Conservation (phyloP, 2,113 vertebrate genomes). For the Istiophorus platypterus region DNA sequence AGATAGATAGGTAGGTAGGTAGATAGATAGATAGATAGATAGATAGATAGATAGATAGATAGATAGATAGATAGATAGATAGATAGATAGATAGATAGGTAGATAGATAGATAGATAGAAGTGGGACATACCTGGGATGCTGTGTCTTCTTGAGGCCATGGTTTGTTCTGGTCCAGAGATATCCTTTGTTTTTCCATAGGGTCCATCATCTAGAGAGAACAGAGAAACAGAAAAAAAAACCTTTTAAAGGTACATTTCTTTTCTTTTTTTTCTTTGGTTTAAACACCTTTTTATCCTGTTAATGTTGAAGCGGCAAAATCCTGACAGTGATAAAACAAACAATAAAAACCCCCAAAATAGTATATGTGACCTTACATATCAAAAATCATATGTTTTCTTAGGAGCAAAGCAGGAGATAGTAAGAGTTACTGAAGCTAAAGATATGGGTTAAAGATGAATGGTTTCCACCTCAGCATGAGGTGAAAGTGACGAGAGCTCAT, state of each 20-base stretch:
- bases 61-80: too few relatives aligned
- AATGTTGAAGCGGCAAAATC: too few relatives aligned
- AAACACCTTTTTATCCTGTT: neutral
- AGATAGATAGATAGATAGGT: neutral
- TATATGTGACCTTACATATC: too few relatives aligned
- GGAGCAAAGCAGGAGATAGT: neutral
- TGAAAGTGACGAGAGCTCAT: neutral
- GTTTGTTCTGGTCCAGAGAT: constrained; percentile 74
- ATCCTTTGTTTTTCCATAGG: constrained; percentile 80
- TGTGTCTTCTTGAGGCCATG: constrained; percentile 76
- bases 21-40: too few relatives aligned
- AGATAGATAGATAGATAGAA: neutral
- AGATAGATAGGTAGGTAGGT: too few relatives aligned
- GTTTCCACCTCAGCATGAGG: neutral
- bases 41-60: too few relatives aligned
- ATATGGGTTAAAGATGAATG: neutral
- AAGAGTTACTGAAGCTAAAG: neutral
- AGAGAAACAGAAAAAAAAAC: neutral
- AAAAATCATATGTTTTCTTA: neutral
- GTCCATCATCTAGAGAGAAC: constrained; percentile 75
- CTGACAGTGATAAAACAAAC: too few relatives aligned
- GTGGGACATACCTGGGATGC: constrained; percentile 75
- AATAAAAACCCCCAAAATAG: too few relatives aligned
- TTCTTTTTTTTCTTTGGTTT: neutral
- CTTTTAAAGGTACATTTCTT: neutral